Evolutionary conservation across 1,140 invertebrate species (phyloP).

Genomic region (Dinoponera quadriceps): DNA sequence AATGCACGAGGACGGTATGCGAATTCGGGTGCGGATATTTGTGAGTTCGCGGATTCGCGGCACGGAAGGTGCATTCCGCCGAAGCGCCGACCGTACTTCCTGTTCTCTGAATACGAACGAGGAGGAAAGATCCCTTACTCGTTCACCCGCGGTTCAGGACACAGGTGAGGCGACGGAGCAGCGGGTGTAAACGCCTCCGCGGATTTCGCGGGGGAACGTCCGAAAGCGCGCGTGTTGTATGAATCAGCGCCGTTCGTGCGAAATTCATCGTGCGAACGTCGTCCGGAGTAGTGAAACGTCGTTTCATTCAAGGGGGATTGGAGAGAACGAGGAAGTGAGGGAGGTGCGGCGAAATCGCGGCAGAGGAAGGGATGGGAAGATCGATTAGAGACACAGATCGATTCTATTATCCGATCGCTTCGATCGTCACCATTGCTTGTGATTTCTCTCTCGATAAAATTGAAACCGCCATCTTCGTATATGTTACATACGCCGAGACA

Average conservation of each 20-base stretch:
- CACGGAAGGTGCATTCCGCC: conserved; percentile 61
- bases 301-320: neutral
- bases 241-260: conserved; percentile 31
- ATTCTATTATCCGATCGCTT: no score
- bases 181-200: conserved; percentile 21
- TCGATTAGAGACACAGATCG: no score
- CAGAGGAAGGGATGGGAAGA: neutral
- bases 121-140: conserved; percentile 26
- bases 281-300: neutral
- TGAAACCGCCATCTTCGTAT: no score
- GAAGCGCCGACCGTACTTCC: conserved; percentile 67
- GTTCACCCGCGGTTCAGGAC: neutral
- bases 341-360: no score
- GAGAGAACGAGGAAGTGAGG: no score
- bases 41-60: conserved; percentile 4
- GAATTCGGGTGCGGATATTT: conserved; percentile 35
- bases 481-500: no score
- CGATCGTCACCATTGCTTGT: no score
- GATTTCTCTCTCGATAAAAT: no score
- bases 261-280: conserved; percentile 1
- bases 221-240: neutral
- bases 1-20: neutral
- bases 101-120: conserved; percentile 43
- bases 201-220: conserved; percentile 10
- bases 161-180: neutral